These are phyloP conservation scores for Petrolisthes cinctipes DNA, from an alignment of 2,888 invertebrate genomes.

Conservation along the genomic window DNA sequence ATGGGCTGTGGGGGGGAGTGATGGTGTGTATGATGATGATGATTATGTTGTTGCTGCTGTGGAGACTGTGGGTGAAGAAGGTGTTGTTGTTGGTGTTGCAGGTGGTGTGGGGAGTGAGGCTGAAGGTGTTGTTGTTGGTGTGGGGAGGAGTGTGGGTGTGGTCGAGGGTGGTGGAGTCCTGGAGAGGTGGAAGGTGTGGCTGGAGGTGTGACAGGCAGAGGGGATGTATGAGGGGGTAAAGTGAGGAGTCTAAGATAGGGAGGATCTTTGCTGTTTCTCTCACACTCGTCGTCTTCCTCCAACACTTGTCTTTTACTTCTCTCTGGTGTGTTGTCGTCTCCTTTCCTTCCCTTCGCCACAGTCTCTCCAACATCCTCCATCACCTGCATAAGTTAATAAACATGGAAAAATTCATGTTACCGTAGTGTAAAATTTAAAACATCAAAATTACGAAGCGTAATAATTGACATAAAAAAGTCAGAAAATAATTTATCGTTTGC, in stretches of 20 bases:
- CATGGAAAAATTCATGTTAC: too few relatives aligned
- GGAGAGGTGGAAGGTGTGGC: slow-evolving; percentile 10
- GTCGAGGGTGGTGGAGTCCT: not conserved
- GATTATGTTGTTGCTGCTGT: not conserved
- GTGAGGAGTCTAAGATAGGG: not conserved
- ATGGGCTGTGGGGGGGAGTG: not conserved
- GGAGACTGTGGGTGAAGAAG: not conserved
- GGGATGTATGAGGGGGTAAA: not conserved
- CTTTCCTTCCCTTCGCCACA: not conserved
- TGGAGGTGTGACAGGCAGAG: not conserved
- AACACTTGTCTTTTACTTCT: not conserved
- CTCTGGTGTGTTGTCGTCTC: not conserved
- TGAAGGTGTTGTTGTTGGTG: too few relatives aligned
- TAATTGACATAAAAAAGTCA: too few relatives aligned
- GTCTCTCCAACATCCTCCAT: not conserved
- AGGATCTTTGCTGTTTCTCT: not conserved
- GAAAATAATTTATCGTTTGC: too few relatives aligned
- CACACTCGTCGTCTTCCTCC: not conserved
- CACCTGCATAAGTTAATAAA: not conserved
- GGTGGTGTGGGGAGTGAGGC: not conserved
- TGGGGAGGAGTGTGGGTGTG: not conserved
- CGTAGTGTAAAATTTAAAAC: too few relatives aligned
- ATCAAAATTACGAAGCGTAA: too few relatives aligned
- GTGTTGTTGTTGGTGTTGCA: not conserved
- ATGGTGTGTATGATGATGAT: not conserved